phyloP scores from a whole-genome alignment of 30 jellyfish, hydroid and myxozoan genomes.

The Turritopsis dohrnii region DNA sequence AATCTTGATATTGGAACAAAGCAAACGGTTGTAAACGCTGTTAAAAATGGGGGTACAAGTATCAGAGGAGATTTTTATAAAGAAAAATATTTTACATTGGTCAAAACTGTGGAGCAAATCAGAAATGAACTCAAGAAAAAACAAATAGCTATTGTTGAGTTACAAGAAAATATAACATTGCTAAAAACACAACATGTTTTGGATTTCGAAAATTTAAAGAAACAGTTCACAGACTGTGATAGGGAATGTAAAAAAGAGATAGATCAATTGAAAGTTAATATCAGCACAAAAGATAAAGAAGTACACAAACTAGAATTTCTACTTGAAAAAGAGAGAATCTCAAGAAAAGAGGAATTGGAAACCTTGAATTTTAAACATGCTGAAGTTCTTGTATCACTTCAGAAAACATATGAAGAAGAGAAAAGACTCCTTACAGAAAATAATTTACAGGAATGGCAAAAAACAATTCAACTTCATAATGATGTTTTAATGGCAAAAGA shows the following conservation, averaged over 20 bases:
- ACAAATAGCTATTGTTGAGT: conserved; percentile 13
- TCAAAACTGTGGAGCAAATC: conserved; percentile 3
- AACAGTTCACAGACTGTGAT: neutral
- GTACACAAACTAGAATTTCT: neutral
- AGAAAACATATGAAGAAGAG: neutral
- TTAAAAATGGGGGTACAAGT: neutral
- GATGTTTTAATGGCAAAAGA: conserved; percentile 43
- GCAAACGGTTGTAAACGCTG: neutral
- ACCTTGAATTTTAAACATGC: conserved; percentile 27
- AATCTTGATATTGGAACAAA: neutral
- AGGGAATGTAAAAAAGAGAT: neutral
- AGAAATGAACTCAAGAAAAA: conserved; percentile 21
- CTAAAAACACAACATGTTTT: neutral
- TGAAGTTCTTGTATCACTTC: neutral
- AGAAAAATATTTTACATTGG: neutral
- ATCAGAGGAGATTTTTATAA: neutral
- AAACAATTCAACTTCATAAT: conserved; percentile 19
- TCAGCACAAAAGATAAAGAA: neutral
- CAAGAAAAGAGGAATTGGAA: neutral
- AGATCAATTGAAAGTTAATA: neutral
- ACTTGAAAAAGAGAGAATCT: conserved; percentile 5
- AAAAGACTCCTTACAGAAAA: neutral
- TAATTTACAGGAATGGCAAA: conserved; percentile 16
- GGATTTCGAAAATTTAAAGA: neutral
- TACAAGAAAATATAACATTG: neutral